phyloP scores from a whole-genome alignment of 2,888 invertebrate genomes.

The Alcis repandata region DNA sequence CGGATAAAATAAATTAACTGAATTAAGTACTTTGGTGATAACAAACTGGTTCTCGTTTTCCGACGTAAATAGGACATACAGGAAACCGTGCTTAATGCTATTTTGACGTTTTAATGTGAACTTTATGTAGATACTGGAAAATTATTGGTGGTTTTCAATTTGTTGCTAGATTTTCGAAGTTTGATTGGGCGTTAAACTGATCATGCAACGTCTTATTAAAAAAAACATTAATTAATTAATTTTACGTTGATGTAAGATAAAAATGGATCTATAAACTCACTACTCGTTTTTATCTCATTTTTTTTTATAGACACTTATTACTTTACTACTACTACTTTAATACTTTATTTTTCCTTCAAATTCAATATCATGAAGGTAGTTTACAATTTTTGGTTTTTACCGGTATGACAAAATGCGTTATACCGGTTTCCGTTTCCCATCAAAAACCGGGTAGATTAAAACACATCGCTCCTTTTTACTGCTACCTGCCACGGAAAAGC shows the following conservation, averaged over 20 bases:
- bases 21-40: conserved; percentile 60
- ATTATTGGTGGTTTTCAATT: conserved; percentile 32
- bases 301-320: no score
- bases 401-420: neutral
- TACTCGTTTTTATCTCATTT: no score
- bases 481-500: conserved; percentile 46
- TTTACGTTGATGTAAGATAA: no score
- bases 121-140: conserved; percentile 28
- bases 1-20: conserved; percentile 61
- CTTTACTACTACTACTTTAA: no score
- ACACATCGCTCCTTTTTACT: conserved; percentile 50
- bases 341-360: no score
- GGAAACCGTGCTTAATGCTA: conserved; percentile 37
- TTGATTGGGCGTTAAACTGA: neutral
- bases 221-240: neutral
- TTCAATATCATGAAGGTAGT: no score
- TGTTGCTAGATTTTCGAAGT: conserved; percentile 16
- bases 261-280: no score
- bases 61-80: conserved; percentile 49
- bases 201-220: neutral
- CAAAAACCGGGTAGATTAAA: conserved; percentile 52
- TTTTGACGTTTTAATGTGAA: conserved; percentile 41
- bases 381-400: neutral
- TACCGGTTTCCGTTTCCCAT: conserved; percentile 15
- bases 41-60: conserved; percentile 55